Evolutionary conservation across 2,113 vertebrate species (phyloP), one percentile per base, ranked within the genome.

Genomic region (human): DNA sequence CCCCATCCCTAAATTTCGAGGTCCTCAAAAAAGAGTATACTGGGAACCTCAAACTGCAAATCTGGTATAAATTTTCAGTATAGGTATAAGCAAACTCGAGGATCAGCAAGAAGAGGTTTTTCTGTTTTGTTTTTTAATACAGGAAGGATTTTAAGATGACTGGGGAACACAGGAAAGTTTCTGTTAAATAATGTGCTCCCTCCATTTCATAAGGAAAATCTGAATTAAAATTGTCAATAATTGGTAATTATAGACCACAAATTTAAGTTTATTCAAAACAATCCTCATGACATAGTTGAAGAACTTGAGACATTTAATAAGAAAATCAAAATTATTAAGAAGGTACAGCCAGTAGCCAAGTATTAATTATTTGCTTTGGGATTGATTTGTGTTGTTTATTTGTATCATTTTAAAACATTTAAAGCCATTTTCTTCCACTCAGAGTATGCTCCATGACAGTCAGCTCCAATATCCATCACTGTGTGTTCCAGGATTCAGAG

Each of bases 311-410:
- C 23, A 85, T 70, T 83, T 78, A 95, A 40, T 76, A 94, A 81
- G 57, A 78, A 90, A 94, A 68, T 81, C 10, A 89, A 96, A 97
- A 90, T 75, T 64, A 70, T 45, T 9, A 86, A 92, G 82, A 73
- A 94, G 73, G n/a, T 55, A 40, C 17, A 92, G 52, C 43, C 32
- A 72, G n/a, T 17, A 52, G 50, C 14, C 38, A 95, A 93, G 8
- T 27, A 78, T 73, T 79, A 70, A 73, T 94, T 94, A 43, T 40
- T 61, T 94, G 48, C 27, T 90, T 82, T 81, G 73, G 68, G 48
- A 43, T 2, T 79, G 64, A 76, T 68, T 32, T 88, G 18, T 64
- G 52, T 73, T 94, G 25, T 93, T 92, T 85, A 90, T 76, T n/a
- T 78, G 30, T 92, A 82, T 84, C 57, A 64, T 86, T 79, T 76